phyloP scores from a whole-genome alignment of 2,797 vertebrate species.

The Lepus townsendii region DNA sequence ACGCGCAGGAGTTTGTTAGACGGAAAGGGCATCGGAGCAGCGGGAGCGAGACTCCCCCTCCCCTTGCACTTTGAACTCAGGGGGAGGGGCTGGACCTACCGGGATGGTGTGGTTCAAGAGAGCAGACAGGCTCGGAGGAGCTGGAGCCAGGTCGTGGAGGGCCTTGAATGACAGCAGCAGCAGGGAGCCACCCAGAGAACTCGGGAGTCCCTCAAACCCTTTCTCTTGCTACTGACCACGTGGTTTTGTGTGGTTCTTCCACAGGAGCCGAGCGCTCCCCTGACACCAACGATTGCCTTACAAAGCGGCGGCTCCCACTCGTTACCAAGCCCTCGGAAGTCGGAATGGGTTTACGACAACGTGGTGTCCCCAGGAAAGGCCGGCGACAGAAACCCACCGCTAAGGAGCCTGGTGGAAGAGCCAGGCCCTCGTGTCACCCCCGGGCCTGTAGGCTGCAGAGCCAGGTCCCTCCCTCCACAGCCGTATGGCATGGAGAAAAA shows the following conservation, averaged over 20 bases:
- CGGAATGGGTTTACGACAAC: constrained; percentile 94
- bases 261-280: neutral
- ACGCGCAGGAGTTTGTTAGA: neutral
- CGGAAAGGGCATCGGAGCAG: neutral
- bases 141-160: neutral
- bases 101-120: accelerated
- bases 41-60: neutral
- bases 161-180: neutral
- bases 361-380: constrained; percentile 90
- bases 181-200: neutral
- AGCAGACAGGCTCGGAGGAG: neutral
- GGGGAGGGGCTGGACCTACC: neutral
- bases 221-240: neutral
- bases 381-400: neutral
- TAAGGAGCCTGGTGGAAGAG: constrained; percentile 59
- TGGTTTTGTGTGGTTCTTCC: constrained; percentile 84
- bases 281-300: constrained; percentile 77
- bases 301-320: constrained; percentile 88
- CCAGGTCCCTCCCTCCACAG: constrained; percentile 51
- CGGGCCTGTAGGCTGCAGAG: constrained; percentile 44
- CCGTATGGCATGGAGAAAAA: constrained; percentile 74
- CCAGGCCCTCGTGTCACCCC: constrained; percentile 53
- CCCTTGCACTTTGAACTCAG: neutral
- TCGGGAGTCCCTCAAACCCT: neutral
- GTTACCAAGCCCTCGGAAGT: constrained; percentile 90